Evolutionary conservation across 2,797 vertebrate species (phyloP), one percentile per base, ranked within the genome.

Genomic region (Carapus acus): DNA sequence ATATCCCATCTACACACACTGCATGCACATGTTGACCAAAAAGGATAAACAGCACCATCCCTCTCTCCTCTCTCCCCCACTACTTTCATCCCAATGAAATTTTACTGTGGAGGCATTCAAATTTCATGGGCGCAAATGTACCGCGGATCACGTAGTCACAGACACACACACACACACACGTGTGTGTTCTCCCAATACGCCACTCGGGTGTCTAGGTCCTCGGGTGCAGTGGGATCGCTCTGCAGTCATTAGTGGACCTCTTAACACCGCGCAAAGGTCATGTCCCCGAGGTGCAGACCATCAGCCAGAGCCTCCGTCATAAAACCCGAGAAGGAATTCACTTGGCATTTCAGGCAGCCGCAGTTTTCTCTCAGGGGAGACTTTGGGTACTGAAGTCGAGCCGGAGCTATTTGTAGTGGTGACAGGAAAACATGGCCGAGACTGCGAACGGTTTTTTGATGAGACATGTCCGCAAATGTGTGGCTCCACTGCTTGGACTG

Each of bases 251-350:
- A 83, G 76, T 67, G 63, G 58, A 77, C 56, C 64, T 80, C 77
- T 81, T 68, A 65, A 78, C 80, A 79, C 74, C 81, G 66, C 39
- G 43, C 56, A 67, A 62, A 79, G 83, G 81, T 88, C 85, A 79
- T 50, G 80, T 84, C 82, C 84, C 83, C 62, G 58, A 73, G 71
- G 68, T 74, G 77, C 75, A 59, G 64, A 77, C 77, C 67, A 65
- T 61, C 54, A 68, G 68, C 60, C 65, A 74, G 62, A 79, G 79
- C 64, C 62, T 56, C 61, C 52, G 69, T 84, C 78, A 80, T 85
- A 87, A 88, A 88, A 76, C 55, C 59, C 16, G 39, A 49, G 61
- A 74, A 85, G 76, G 84, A 86, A 86, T 88, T 83, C 71, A 64
- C 60, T 76, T 62, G 67, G 70, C 64, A 86, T 87, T 87, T 73